phyloP scores from a whole-genome alignment of 1,140 invertebrate genomes.

The Drosophila virilis region DNA sequence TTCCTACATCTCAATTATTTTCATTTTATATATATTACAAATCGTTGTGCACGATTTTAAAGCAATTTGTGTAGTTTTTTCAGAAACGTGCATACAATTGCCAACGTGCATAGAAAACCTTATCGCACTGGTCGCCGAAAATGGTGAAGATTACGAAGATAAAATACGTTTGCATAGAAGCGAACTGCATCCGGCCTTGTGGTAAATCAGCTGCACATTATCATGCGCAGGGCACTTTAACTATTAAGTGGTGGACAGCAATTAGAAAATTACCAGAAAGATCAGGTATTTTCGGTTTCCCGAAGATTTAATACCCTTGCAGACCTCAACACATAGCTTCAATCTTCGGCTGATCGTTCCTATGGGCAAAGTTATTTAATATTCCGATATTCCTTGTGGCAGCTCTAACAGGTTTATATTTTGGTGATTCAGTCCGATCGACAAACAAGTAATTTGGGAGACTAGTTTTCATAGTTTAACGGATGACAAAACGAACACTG shows the following conservation, averaged over 20 bases:
- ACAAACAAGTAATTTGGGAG: not conserved
- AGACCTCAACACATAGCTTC: not conserved
- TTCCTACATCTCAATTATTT: conserved; percentile 43
- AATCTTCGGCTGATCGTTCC: too few relatives aligned
- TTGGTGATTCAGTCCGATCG: not conserved
- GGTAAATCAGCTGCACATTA: conserved; percentile 77
- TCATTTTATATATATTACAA: conserved; percentile 51
- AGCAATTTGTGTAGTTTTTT: conserved; percentile 85
- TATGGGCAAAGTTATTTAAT: too few relatives aligned
- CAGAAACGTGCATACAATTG: conserved; percentile 84
- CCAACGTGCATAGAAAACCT: conserved; percentile 84
- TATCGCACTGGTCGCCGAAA: conserved; percentile 83
- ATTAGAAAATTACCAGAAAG: not conserved
- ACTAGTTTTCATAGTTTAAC: not conserved
- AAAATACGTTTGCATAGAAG: conserved; percentile 83
- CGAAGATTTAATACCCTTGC: not conserved
- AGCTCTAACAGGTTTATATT: not conserved
- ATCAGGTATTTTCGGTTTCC: not conserved
- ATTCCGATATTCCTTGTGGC: not conserved
- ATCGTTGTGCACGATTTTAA: conserved; percentile 84
- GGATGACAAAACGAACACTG: too few relatives aligned
- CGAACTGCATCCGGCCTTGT: conserved; percentile 83
- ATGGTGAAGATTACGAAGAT: conserved; percentile 84
- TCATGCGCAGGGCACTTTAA: conserved; percentile 26
- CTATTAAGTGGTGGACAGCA: not conserved